phyloP scores from a whole-genome alignment of 2,113 vertebrate genomes.

The Philantomba maxwellii region DNA sequence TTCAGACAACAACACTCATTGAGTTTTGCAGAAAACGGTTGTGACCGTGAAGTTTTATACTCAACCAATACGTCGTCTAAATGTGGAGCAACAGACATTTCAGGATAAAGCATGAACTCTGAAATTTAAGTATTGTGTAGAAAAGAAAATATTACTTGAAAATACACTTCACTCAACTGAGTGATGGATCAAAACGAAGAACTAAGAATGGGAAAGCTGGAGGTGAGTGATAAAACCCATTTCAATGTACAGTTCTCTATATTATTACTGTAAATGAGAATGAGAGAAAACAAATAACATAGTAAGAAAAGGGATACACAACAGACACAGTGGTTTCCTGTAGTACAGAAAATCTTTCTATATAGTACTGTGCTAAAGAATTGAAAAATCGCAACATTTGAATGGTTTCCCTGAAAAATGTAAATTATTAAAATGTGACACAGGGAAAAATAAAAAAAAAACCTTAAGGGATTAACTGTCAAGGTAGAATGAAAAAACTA shows the following conservation, averaged over 20 bases:
- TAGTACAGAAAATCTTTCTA: neutral
- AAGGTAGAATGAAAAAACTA: neutral
- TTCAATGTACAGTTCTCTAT: neutral
- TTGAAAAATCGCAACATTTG: neutral
- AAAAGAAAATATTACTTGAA: constrained; percentile 16
- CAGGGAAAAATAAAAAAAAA: neutral
- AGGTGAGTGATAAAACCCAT: neutral
- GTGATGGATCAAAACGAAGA: constrained; percentile 15
- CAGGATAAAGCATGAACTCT: neutral
- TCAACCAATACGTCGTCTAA: neutral
- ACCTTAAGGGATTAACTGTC: neutral
- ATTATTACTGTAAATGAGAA: neutral
- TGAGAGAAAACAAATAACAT: neutral
- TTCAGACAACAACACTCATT: fast-evolving
- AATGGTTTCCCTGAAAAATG: neutral
- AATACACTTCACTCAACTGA: neutral
- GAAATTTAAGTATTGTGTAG: neutral
- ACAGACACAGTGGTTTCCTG: neutral
- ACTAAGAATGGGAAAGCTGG: neutral
- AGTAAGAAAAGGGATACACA: neutral
- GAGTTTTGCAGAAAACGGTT: neutral
- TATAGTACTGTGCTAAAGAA: neutral
- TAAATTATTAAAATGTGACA: neutral
- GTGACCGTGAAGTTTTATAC: neutral
- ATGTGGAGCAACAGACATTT: neutral